phyloP scores from a whole-genome alignment of 64 coral and sea anemone species.

The Montipora efflorescens region DNA sequence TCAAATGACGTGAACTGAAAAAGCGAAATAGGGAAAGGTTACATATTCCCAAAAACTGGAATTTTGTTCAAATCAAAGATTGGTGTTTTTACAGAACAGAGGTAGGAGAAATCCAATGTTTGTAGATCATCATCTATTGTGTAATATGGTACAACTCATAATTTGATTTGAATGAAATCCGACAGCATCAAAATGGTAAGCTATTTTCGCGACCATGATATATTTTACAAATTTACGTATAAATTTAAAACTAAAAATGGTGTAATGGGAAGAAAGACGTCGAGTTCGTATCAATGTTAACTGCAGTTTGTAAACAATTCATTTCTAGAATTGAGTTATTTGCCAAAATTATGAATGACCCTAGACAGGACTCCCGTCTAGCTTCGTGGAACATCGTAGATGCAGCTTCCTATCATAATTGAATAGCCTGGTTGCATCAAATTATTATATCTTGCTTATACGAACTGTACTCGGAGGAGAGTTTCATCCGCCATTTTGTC shows the following conservation, averaged over 20 bases:
- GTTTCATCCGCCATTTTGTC: conserved; percentile 12
- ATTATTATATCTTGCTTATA: no score
- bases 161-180: neutral
- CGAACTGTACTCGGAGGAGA: neutral
- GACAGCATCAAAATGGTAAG: neutral
- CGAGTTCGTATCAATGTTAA: neutral
- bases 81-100: neutral
- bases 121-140: conserved; percentile 6
- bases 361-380: no score
- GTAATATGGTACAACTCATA: neutral
- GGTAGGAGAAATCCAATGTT: conserved; percentile 18
- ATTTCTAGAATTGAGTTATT: neutral
- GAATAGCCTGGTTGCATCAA: no score
- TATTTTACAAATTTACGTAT: neutral
- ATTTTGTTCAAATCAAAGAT: neutral
- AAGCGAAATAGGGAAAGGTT: neutral
- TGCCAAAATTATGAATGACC: conserved; percentile 10
- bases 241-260: neutral
- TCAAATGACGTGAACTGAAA: conserved; percentile 39
- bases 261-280: neutral
- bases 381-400: no score
- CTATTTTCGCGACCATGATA: neutral
- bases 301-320: conserved; percentile 46
- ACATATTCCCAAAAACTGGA: neutral
- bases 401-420: no score